These are phyloP conservation scores for Lamellibrachia satsuma DNA, from an alignment of 2,888 invertebrate species.

Conservation along the genomic window DNA sequence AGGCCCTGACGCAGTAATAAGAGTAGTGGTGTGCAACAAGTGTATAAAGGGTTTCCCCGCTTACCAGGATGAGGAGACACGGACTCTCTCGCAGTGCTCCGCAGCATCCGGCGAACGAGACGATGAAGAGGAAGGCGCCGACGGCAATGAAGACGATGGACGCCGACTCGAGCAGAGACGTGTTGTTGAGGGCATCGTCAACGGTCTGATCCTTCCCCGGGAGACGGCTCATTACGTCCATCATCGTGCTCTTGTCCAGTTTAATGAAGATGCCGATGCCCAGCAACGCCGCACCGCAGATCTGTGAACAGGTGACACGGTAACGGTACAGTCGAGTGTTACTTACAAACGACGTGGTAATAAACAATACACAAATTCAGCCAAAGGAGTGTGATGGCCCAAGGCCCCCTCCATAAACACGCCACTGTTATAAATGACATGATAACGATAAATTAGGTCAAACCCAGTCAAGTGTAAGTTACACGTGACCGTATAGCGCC, in stretches of 20 bases:
- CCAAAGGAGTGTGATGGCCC: no score
- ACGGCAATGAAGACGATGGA: constrained; percentile 68
- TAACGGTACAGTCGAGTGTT: not conserved
- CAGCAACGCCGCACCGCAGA: constrained; percentile 70
- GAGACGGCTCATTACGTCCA: not conserved
- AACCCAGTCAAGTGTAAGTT: no score
- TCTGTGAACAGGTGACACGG: constrained; percentile 60
- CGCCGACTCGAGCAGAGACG: constrained; percentile 42
- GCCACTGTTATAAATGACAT: no score
- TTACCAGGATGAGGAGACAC: constrained; percentile 67
- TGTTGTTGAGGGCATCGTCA: constrained; percentile 41
- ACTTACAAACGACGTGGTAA: no score
- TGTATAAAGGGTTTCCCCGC: constrained; percentile 35
- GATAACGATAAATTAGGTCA: no score
- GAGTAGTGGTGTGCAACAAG: not conserved
- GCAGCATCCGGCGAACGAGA: constrained; percentile 72
- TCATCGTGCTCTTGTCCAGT: constrained; percentile 68
- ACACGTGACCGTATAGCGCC: no score
- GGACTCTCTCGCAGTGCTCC: constrained; percentile 70
- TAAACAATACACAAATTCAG: no score
- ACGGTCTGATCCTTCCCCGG: not conserved
- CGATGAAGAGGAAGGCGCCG: constrained; percentile 69
- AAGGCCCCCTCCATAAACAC: no score
- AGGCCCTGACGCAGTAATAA: not conserved
- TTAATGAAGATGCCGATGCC: constrained; percentile 70